Conservation (phyloP, 2,888 invertebrate species). For the Apeira syringaria region DNA sequence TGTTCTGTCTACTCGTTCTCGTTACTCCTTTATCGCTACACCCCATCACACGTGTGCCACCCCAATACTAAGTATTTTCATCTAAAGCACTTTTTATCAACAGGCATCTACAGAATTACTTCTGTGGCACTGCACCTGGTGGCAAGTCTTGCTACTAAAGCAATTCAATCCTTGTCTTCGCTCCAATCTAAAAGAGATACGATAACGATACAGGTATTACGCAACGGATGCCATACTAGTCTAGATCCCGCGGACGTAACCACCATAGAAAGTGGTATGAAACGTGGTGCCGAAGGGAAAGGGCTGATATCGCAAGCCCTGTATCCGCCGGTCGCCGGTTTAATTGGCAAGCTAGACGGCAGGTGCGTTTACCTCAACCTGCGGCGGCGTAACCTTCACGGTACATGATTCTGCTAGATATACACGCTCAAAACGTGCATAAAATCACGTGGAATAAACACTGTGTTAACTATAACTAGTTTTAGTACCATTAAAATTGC, state of each 20-base stretch:
- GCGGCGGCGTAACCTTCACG: slow-evolving; percentile 27
- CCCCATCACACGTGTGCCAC: no score
- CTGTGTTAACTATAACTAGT: no score
- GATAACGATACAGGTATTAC: slow-evolving; percentile 35
- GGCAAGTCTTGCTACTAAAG: no score
- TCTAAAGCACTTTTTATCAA: no score
- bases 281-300: slow-evolving; percentile 41
- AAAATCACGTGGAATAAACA: slow-evolving; percentile 5
- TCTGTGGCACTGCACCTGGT: no score
- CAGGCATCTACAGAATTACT: no score
- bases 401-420: slow-evolving; percentile 15
- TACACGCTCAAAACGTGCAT: background rate
- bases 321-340: slow-evolving; percentile 36
- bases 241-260: slow-evolving; percentile 51
- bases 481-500: no score
- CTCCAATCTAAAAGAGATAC: slow-evolving; percentile 29
- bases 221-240: slow-evolving; percentile 42
- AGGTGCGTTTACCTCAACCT: slow-evolving; percentile 29
- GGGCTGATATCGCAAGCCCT: slow-evolving; percentile 38
- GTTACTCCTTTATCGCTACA: no score
- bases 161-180: no score
- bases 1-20: no score
- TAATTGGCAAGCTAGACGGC: slow-evolving; percentile 33
- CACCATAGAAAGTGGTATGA: slow-evolving; percentile 52
- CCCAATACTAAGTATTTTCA: no score